Evolutionary conservation across 2,888 invertebrate genomes (phyloP).

Genomic region (Melanostoma mellinum): DNA sequence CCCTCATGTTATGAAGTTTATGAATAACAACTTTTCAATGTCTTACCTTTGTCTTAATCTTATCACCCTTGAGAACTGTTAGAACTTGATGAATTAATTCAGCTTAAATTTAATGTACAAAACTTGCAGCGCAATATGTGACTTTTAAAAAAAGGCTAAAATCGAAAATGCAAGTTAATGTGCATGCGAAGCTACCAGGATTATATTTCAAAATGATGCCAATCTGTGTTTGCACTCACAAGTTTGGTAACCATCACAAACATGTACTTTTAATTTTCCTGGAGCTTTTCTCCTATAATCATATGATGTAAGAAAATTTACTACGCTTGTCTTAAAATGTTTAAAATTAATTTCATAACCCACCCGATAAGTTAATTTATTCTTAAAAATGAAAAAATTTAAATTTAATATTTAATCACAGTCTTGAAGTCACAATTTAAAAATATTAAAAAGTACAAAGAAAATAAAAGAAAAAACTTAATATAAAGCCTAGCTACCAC

Average conservation of each 20-base stretch:
- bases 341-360: conserved; percentile 6
- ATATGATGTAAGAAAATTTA: no score
- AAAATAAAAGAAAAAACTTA: conserved; percentile 16
- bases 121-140: conserved; percentile 36
- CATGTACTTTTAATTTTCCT: no score
- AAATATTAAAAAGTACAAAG: conserved; percentile 63
- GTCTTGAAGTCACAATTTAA: not conserved
- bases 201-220: not conserved
- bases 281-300: no score
- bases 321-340: not conserved
- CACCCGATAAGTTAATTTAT: conserved; percentile 32
- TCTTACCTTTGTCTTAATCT: no score
- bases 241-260: no score
- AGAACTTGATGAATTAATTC: not conserved
- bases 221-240: no score
- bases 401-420: conserved; percentile 7
- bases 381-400: not conserved
- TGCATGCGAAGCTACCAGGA: not conserved
- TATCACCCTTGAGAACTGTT: not conserved
- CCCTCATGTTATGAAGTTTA: no score
- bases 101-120: not conserved
- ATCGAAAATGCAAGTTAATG: conserved; percentile 18
- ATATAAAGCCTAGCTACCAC: conserved; percentile 34
- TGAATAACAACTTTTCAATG: no score
- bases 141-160: conserved; percentile 30